A percentile compares a stretch with the other conserved stretches of the same genome.
These are phyloP conservation scores for Resseliella maxima DNA, from an alignment of 2,888 invertebrate genomes.

Conservation along the genomic window DNA sequence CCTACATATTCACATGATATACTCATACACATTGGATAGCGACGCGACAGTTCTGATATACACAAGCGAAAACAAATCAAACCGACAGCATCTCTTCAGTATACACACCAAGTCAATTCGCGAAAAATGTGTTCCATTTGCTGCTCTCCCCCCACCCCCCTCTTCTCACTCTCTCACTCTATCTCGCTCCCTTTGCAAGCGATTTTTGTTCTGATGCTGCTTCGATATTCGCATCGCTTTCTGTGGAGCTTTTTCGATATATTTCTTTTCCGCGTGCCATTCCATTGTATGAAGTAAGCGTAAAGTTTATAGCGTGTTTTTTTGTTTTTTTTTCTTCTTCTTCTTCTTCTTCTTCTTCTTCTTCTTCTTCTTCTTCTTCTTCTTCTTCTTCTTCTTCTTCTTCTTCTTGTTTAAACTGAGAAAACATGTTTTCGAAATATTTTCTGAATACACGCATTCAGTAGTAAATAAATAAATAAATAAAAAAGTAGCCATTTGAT, in stretches of 20 bases:
- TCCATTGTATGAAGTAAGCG: no score
- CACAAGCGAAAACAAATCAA: slow-evolving; percentile 23
- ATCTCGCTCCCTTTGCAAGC: no score
- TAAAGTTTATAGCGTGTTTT: no score
- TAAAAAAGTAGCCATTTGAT: slow-evolving; percentile 12
- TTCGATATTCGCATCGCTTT: background rate
- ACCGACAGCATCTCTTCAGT: background rate
- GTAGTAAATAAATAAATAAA: no score
- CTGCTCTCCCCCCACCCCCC: no score
- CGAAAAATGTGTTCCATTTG: background rate
- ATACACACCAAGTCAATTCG: background rate
- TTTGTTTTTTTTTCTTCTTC: no score
- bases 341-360: no score
- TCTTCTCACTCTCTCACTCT: no score
- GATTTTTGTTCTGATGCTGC: background rate
- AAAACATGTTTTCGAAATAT: slow-evolving; percentile 12
- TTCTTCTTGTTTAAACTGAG: no score
- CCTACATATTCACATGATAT: slow-evolving; percentile 18
- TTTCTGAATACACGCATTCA: background rate
- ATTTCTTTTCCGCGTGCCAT: background rate
- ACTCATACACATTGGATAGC: slow-evolving; percentile 7
- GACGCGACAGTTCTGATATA: slow-evolving; percentile 17
- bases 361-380: no score
- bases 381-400: no score
- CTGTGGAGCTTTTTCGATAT: background rate